Evolutionary conservation across 1,140 invertebrate genomes (phyloP), one percentile per base, ranked within the genome.

Genomic region (Asbolus verrucosus): DNA sequence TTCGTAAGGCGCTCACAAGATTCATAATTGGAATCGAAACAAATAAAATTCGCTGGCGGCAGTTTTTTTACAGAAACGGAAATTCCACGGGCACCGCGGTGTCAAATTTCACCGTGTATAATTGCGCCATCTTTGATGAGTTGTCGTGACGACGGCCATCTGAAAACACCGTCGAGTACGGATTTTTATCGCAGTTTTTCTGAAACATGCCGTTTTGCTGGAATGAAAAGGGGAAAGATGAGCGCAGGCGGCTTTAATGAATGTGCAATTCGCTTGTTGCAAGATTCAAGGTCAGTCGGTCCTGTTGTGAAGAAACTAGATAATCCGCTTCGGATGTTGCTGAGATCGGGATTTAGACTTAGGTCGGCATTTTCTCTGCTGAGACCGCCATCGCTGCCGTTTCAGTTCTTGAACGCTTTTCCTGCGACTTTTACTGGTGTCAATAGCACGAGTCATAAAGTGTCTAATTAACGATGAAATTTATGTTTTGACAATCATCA

Each of bases 61-160:
- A 2, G n/a, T 3, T 54, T 54, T 54, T 54, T 54, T 54, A 21
- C 21, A 27, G 0, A 3, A 13, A 27, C 46, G 46, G 46, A 54
- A 54, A 54, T 54, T 54, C 46, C 46, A 54, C 11, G 2, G 41
- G 41, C 41, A 46, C 46, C 46, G 27, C 46, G 24, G 46, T 54
- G 46, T 54, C 46, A 54, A 54, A 27, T 54, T 54, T 54, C 46
- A 21, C 4, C 15, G 14, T 27, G 33, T 36, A 54, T 54, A 27
- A 54, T 54, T 54, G 14, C 46, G 46, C 3, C 46, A 54, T 27
- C 46, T 54, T 54, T 19, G 14, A 27, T 27, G 46, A 8, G 46
- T 54, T 54, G 46, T 54, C 46, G 46, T 54, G 46, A 54, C 46
- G 14, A 54, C 46, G 41, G 16, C 14, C 19, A 54, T 27, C 46